A percentile compares a stretch with the other conserved stretches of the same genome.
phyloP scores from a whole-genome alignment of 2,888 invertebrate species.

The Trichopria drosophilae region DNA sequence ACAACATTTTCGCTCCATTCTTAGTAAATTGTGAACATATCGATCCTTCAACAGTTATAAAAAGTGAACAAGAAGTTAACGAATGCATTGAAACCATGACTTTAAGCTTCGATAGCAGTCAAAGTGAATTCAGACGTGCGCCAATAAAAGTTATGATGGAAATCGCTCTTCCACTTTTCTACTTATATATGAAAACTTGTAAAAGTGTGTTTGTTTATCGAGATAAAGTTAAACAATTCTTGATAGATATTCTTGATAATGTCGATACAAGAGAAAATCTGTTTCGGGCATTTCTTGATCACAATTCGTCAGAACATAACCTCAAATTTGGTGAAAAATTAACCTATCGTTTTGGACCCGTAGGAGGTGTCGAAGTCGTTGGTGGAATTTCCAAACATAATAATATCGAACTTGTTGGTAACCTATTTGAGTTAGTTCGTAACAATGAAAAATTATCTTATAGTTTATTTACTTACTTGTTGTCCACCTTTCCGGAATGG shows the following conservation, averaged over 20 bases:
- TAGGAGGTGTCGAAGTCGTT: constrained; percentile 45
- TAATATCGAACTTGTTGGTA: constrained; percentile 49
- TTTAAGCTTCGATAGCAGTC: constrained; percentile 50
- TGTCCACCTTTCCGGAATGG: constrained; percentile 48
- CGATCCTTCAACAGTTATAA: constrained; percentile 1
- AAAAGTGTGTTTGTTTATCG: constrained; percentile 44
- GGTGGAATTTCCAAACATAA: constrained; percentile 41
- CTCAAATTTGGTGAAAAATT: constrained; percentile 48
- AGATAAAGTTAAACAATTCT: constrained; percentile 41
- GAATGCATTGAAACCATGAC: constrained; percentile 50
- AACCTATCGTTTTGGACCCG: constrained; percentile 43
- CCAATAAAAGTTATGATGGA: constrained; percentile 44
- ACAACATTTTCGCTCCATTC: constrained; percentile 50
- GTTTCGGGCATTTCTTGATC: constrained; percentile 45
- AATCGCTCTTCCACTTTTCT: constrained; percentile 49
- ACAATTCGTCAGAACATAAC: constrained; percentile 36
- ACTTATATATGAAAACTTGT: constrained; percentile 41
- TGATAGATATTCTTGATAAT: constrained; percentile 42
- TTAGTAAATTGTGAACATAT: constrained; percentile 19
- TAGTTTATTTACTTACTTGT: constrained; percentile 56
- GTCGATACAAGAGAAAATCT: constrained; percentile 36
- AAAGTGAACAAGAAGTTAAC: constrained; percentile 49
- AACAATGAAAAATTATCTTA: constrained; percentile 45
- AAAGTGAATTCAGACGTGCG: constrained; percentile 51
- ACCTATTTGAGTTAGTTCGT: constrained; percentile 51